Evolutionary conservation across 2,113 vertebrate species (phyloP).

Genomic region (Agelaius tricolor): DNA sequence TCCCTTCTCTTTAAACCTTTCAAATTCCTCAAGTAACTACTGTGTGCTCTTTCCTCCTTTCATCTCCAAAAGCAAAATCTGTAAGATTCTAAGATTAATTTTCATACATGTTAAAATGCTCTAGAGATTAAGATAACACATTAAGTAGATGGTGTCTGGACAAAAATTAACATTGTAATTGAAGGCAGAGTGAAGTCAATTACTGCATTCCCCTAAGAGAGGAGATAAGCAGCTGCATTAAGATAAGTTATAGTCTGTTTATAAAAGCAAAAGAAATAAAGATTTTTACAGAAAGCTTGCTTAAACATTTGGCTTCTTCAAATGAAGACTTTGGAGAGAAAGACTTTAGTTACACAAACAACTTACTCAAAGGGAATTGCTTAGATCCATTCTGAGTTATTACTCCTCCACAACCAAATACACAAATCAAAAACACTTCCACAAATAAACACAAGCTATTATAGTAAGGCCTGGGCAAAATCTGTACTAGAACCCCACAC

Average conservation of each 20-base stretch:
- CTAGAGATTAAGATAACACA: not conserved
- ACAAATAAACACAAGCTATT: conserved; percentile 2
- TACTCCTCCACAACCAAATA: not conserved
- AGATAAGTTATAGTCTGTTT: not conserved
- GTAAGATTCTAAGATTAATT: not conserved
- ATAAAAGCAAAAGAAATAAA: not conserved
- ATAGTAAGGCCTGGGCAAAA: not conserved
- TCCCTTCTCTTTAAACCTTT: not conserved
- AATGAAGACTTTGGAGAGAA: not conserved
- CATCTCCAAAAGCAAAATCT: not conserved
- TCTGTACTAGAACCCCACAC: not conserved
- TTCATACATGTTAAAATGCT: not conserved
- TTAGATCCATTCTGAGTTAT: not conserved
- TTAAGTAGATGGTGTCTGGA: not conserved
- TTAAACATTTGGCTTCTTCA: conserved; percentile 5
- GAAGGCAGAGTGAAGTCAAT: not conserved
- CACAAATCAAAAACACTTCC: not conserved
- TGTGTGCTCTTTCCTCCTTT: not conserved
- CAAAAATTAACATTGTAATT: not conserved
- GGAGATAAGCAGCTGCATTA: not conserved
- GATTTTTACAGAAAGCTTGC: not conserved
- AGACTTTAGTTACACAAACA: not conserved
- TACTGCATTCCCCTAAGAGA: not conserved
- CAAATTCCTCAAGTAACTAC: not conserved
- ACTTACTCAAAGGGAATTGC: not conserved